These are phyloP conservation scores for Macrosoma leucophasiata DNA, from an alignment of 2,888 invertebrate species.

Conservation along the genomic window DNA sequence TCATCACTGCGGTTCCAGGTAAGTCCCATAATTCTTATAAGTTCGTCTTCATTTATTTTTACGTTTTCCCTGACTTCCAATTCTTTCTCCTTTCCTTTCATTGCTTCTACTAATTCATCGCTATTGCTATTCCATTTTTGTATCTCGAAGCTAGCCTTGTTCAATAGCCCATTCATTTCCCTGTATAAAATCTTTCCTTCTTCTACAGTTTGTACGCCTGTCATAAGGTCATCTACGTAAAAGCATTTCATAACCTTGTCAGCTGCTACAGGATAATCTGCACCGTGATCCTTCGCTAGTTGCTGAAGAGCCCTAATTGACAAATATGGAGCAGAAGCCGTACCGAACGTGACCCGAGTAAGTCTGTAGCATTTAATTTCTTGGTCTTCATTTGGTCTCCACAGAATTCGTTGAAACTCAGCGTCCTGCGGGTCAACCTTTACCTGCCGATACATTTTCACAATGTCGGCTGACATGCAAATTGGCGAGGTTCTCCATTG, in stretches of 20 bases:
- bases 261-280: constrained; percentile 15
- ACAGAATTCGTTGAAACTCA: constrained; percentile 20
- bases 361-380: constrained; percentile 11
- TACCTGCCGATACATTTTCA: constrained; percentile 31
- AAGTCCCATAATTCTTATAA: constrained; percentile 23
- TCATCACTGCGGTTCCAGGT: constrained; percentile 12
- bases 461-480: constrained; percentile 21
- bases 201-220: constrained; percentile 20
- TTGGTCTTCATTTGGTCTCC: constrained; percentile 12
- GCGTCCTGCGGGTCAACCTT: constrained; percentile 12
- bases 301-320: constrained; percentile 23
- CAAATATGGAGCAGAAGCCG: constrained; percentile 20
- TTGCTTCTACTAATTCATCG: constrained; percentile 10
- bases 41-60: constrained; percentile 21
- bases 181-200: constrained; percentile 17
- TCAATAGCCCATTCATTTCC: constrained; percentile 26
- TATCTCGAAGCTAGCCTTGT: constrained; percentile 28
- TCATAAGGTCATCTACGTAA: constrained; percentile 26
- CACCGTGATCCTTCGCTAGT: constrained; percentile 16
- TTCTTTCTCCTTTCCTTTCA: constrained; percentile 4
- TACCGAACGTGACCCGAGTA: constrained; percentile 21
- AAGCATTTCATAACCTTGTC: constrained; percentile 9
- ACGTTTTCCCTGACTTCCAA: constrained; percentile 1
- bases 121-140: constrained; percentile 26
- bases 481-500: constrained; percentile 22